Conservation (phyloP, 2,113 vertebrate genomes). For the Octodon degus region DNA sequence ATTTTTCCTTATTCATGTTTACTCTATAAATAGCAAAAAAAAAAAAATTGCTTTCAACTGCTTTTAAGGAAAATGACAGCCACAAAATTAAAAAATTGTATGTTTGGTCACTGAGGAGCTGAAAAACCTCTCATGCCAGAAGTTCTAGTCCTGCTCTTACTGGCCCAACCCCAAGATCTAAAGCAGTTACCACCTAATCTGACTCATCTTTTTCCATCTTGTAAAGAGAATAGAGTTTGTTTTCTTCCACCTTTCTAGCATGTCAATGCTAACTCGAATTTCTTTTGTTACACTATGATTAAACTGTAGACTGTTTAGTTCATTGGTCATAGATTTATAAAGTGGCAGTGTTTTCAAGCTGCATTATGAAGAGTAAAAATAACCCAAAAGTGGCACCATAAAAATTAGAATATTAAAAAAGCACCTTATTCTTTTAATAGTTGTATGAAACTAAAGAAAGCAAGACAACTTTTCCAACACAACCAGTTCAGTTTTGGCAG, state of each 20-base stretch:
- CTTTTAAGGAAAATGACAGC: constrained; percentile 29
- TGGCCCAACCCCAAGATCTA: neutral
- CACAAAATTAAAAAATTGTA: constrained; percentile 3
- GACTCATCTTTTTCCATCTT: neutral
- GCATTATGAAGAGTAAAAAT: constrained; percentile 14
- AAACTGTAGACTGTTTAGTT: neutral
- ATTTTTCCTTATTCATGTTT: constrained; percentile 57
- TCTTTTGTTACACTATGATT: neutral
- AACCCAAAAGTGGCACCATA: neutral
- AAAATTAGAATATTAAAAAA: constrained; percentile 29
- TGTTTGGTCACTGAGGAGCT: neutral
- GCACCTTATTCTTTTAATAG: neutral
- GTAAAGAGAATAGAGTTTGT: neutral
- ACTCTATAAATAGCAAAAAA: constrained; percentile 44
- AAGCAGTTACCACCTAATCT: neutral
- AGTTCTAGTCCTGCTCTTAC: neutral
- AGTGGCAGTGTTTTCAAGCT: constrained; percentile 33
- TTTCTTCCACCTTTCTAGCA: neutral
- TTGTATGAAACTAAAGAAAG: neutral
- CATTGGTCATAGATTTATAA: constrained; percentile 30
- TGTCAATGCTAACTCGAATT: neutral
- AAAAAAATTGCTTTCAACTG: constrained; percentile 48
- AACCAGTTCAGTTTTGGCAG: neutral
- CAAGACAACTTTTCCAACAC: neutral
- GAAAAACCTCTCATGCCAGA: neutral